Base-by-base conservation (phyloP, 2,888 invertebrate species). In the Brachypterus glaber region DNA sequence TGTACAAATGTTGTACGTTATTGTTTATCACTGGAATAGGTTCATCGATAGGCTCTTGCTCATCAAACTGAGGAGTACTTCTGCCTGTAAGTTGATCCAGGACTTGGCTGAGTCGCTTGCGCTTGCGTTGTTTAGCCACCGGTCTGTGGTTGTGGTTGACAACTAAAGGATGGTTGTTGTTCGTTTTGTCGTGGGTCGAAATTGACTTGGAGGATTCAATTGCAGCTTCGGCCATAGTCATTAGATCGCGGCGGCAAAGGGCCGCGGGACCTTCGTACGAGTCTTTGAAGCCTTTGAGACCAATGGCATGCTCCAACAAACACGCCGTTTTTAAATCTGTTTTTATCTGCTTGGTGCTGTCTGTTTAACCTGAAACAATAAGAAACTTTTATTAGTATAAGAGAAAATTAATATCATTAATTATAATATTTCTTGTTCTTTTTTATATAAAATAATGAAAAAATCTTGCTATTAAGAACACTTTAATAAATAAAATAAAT, bases 61-160 rank as follows among this genome's bases (percentile, higher is more conserved):
- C 25, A n/a, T 39, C 38, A 21, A 60, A 41, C 53, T 58, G 35
- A 53, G 57, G 41, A 57, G 63, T 24, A n/a, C 43, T 45, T 2
- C 39, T 49, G 5, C 71, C 72, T 13, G 73, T 70, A 3, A 88
- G 72, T 53, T 82, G 85, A 58, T 88, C 86, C 42, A 90, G 69
- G 14, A 90, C 82, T 44, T 81, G 82, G 37, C 83, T 85, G 12
- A 89, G 71, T 26, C 88, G 73, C 59, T 85, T 80, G 46, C 85
- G 75, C 62, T 88, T 89, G 48, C 80, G 72, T 49, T 79, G 76
- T 58, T 82, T 81, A 52, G 76, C 70, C 66, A 74, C 72, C 45
- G 64, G 62, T 30, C 71, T 68, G 51, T 78, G 70, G 52, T 77
- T 77, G 44, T 77, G 72, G 51, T 77, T 77, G 45, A 73, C 69